Percentiles rank a stretch among this genome's conserved stretches.
Evolutionary conservation across 2,888 invertebrate species (phyloP).

Genomic region (Plebejus anna): DNA sequence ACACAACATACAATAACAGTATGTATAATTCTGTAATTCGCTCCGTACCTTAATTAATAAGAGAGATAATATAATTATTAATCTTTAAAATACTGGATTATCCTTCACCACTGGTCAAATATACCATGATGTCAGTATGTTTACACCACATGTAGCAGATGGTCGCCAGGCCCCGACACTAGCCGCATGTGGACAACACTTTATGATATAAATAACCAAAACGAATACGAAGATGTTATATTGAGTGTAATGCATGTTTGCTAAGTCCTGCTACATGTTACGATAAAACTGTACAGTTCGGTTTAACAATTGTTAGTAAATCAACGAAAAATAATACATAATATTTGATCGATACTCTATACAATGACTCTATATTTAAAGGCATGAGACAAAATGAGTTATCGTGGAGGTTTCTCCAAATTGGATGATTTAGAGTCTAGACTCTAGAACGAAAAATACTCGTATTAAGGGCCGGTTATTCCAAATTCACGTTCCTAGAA

Average conservation of each 20-base stretch:
- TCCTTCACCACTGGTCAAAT: background rate
- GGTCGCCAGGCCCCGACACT: conserved; percentile 41
- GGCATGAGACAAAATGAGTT: no score
- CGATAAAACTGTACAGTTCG: background rate
- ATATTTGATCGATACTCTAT: no score
- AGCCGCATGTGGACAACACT: conserved; percentile 34
- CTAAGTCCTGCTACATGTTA: background rate
- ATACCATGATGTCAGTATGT: conserved; percentile 2
- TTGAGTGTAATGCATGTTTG: conserved; percentile 2
- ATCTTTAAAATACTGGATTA: background rate
- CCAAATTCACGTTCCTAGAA: no score
- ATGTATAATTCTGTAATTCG: no score
- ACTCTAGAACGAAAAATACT: no score
- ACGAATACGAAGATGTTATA: background rate
- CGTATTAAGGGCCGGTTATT: no score
- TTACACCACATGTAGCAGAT: conserved; percentile 38
- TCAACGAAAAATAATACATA: no score
- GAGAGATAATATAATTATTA: background rate
- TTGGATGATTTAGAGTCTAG: no score
- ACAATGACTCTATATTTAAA: no score
- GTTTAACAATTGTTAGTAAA: no score
- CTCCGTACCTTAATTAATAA: background rate
- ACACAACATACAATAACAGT: no score
- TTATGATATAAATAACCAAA: conserved; percentile 19
- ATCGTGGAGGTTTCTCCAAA: no score